Percentiles rank a stretch among this genome's conserved stretches.
Conservation (phyloP, 2,888 invertebrate species). For the Sarcophaga rosellei region DNA sequence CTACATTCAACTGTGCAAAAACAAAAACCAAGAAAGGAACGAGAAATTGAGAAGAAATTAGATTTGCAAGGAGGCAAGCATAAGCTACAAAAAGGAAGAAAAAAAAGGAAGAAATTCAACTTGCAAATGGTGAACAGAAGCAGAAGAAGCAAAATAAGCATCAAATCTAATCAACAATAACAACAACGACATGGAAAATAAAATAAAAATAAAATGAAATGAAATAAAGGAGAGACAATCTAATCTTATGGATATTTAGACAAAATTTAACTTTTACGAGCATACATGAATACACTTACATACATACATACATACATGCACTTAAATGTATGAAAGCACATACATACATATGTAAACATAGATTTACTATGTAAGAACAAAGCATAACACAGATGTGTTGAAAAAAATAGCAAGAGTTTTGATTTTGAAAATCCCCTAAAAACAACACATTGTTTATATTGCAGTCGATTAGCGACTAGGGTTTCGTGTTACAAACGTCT, state of each 20-base stretch:
- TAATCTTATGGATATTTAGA: constrained; percentile 61
- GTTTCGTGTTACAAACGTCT: too few species aligned
- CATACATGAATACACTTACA: neutral
- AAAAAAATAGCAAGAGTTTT: neutral
- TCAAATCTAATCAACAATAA: neutral
- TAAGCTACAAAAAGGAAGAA: too few species aligned
- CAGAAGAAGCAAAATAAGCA: neutral
- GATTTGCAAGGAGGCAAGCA: neutral
- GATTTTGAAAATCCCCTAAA: too few species aligned
- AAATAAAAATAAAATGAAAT: neutral
- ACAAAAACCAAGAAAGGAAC: neutral
- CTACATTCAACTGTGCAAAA: neutral
- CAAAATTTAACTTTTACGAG: constrained; percentile 42
- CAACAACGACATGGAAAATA: neutral
- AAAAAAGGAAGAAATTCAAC: too few species aligned
- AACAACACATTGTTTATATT: too few species aligned
- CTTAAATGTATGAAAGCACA: neutral
- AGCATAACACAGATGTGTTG: neutral
- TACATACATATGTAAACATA: neutral
- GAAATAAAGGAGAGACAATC: constrained; percentile 39
- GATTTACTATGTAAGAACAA: too few species aligned
- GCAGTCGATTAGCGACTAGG: too few species aligned
- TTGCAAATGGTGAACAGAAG: neutral
- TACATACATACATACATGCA: neutral
- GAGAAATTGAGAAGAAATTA: neutral